Evolutionary conservation across 2,113 vertebrate species (phyloP), one percentile per base, ranked within the genome.

Genomic region (Notothenia rossii): DNA sequence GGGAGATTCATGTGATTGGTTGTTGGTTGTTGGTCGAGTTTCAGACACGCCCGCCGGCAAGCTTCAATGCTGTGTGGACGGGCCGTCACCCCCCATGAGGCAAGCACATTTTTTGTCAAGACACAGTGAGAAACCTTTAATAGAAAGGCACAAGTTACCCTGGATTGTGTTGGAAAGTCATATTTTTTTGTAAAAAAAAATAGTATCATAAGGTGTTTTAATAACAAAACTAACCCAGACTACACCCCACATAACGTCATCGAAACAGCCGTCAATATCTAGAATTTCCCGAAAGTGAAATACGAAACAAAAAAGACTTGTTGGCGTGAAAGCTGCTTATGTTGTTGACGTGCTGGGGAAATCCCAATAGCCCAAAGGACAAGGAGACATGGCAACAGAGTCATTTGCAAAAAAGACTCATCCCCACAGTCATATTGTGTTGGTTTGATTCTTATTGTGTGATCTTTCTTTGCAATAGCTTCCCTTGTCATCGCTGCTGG

Each of bases 31-130:
- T 22, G 22, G 22, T 22, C 22, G 22, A 22, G 11, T 49, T 18
- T 14, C 12, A 70, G 33, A 22, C 56, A 78, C 40, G 81, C 81
- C 81, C 75, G 60, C 69, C 29, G 64, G 70, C 50, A 84, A 22
- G 22, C 22, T 22, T 22, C 22, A 22, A 22, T 1, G 22, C 22
- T 22, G 22, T 22, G 22, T 22, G 22, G 22, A 90, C 65, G 48
- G 63, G 61, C 46, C 67, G 22, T 22, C 5, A 36, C 81, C 79
- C 70, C 58, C 29, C 49, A 51, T 33, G 68, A 85, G 64, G 71
- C 48, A 20, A 85, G 70, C 72, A 62, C 61, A 59, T 60, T 36
- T 36, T 36, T 36, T 36, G 5, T 36, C 36, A 36, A 36, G 36
- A 36, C 36, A 36, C 36, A 36, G 36, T 53, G 76, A 45, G 75